Percentiles rank a stretch among this genome's conserved stretches.
These are phyloP conservation scores for Drosophila falleni DNA, from an alignment of 2,888 invertebrate genomes.

Conservation along the genomic window DNA sequence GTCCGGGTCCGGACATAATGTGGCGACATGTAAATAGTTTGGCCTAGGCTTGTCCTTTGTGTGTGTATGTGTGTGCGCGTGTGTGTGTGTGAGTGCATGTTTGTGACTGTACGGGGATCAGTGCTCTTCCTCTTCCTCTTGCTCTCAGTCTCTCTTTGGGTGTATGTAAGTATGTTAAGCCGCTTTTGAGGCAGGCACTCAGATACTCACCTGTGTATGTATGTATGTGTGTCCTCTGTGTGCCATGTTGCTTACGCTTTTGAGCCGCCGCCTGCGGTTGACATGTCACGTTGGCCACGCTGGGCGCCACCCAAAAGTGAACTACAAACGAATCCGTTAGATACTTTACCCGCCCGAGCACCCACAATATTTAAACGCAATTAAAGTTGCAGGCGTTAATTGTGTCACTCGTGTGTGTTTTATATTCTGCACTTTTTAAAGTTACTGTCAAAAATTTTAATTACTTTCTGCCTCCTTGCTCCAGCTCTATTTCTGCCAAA, in stretches of 20 bases:
- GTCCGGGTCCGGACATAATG: constrained; percentile 54
- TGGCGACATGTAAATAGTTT: constrained; percentile 64
- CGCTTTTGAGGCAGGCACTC: constrained; percentile 69
- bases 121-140: constrained; percentile 4
- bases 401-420: constrained; percentile 39
- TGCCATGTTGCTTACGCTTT: constrained; percentile 64
- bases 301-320: constrained; percentile 6
- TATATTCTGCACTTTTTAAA: constrained; percentile 5
- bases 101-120: constrained; percentile 24
- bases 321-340: constrained; percentile 33
- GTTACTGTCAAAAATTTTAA: constrained; percentile 56
- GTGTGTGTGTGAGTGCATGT: constrained; percentile 7
- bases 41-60: constrained; percentile 30
- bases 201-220: constrained; percentile 35
- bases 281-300: constrained; percentile 62
- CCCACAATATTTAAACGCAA: constrained; percentile 66
- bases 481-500: constrained; percentile 22
- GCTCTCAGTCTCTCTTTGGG: constrained; percentile 12
- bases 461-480: constrained; percentile 48
- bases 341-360: constrained; percentile 17
- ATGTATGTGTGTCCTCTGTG: constrained; percentile 22
- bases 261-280: constrained; percentile 74
- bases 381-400: constrained; percentile 74
- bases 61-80: background rate
- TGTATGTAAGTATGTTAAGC: constrained; percentile 64